phyloP scores from a whole-genome alignment of 2,113 vertebrate species.

The Hassar affinis region DNA sequence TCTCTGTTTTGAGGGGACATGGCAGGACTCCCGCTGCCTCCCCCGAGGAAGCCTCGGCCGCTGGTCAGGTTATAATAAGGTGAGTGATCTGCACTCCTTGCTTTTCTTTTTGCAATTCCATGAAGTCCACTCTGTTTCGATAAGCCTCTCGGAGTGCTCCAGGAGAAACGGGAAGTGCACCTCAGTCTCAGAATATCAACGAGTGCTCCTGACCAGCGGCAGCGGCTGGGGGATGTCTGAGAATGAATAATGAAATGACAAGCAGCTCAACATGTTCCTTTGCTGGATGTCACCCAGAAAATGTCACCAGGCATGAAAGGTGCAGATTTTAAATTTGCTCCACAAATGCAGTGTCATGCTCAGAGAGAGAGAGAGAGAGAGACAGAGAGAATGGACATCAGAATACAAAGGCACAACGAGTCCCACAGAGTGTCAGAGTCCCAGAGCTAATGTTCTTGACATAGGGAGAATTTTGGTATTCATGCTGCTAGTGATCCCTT shows the following conservation, averaged over 20 bases:
- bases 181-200: conserved; percentile 57
- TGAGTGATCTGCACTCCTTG: conserved; percentile 49
- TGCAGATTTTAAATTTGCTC: conserved; percentile 42
- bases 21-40: conserved; percentile 22
- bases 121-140: conserved; percentile 55
- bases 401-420: conserved; percentile 17
- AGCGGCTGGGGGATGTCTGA: conserved; percentile 48
- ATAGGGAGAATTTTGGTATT: neutral
- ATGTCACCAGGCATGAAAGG: conserved; percentile 42
- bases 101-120: conserved; percentile 58
- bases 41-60: conserved; percentile 44
- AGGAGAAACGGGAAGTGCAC: conserved; percentile 44
- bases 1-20: conserved; percentile 42
- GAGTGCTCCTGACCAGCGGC: conserved; percentile 43
- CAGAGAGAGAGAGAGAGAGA: neutral
- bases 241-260: conserved; percentile 52
- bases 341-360: neutral
- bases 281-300: conserved; percentile 39
- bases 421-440: neutral
- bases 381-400: conserved; percentile 1
- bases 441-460: conserved; percentile 24
- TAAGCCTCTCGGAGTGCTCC: conserved; percentile 43
- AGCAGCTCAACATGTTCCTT: conserved; percentile 47
- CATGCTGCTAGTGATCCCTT: neutral
- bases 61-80: conserved; percentile 68